phyloP scores from a whole-genome alignment of 2,888 invertebrate genomes.

The Parelbella ahira region DNA sequence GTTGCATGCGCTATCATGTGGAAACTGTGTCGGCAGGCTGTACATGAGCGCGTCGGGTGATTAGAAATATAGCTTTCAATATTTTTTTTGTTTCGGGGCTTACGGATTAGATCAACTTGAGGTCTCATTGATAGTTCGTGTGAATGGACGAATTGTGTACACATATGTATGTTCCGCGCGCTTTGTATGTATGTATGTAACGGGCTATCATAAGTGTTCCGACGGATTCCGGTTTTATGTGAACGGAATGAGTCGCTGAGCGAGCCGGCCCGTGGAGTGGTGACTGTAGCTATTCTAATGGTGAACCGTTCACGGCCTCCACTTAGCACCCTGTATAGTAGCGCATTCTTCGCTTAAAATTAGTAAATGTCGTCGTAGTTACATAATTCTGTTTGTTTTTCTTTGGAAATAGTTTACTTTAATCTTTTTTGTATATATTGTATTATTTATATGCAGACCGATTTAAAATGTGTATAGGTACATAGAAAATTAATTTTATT shows the following conservation, averaged over 20 bases:
- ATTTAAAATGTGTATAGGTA: too few species aligned
- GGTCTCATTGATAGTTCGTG: slow-evolving; percentile 19
- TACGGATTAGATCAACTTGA: slow-evolving; percentile 25
- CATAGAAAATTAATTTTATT: too few species aligned
- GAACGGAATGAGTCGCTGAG: slow-evolving; percentile 21
- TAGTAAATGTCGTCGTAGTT: too few species aligned
- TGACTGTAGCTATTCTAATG: slow-evolving; percentile 3
- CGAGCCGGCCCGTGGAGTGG: slow-evolving; percentile 4
- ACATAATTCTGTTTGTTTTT: too few species aligned
- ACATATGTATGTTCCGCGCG: slow-evolving; percentile 7
- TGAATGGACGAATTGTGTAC: slow-evolving; percentile 21
- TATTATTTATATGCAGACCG: too few species aligned
- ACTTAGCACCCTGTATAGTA: neutral
- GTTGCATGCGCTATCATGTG: slow-evolving; percentile 32
- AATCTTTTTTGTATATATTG: too few species aligned
- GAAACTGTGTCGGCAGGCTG: slow-evolving; percentile 36
- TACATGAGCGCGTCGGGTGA: slow-evolving; percentile 37
- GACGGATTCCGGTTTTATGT: slow-evolving; percentile 22
- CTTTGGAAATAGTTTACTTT: too few species aligned
- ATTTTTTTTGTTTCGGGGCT: slow-evolving; percentile 42
- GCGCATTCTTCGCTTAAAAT: too few species aligned
- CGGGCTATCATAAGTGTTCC: slow-evolving; percentile 20
- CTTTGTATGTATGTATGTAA: slow-evolving; percentile 15
- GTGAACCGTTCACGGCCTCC: slow-evolving; percentile 12
- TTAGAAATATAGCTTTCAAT: slow-evolving; percentile 45